A percentile compares a stretch with the other conserved stretches of the same genome.
These are phyloP conservation scores for Grammomys dolichurus DNA, from an alignment of 2,113 vertebrate species.

Conservation along the genomic window DNA sequence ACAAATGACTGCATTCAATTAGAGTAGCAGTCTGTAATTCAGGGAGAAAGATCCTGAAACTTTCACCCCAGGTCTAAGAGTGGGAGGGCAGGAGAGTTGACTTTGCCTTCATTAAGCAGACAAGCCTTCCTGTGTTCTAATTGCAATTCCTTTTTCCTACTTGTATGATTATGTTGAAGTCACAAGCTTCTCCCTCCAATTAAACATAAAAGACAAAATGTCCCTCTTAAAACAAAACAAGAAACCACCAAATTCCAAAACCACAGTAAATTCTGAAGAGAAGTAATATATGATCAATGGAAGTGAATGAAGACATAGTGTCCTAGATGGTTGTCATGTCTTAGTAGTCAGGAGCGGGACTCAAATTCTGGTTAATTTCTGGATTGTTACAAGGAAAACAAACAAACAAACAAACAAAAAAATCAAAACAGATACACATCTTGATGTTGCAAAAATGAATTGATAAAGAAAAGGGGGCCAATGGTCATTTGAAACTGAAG, in stretches of 20 bases:
- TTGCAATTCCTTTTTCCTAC: slow-evolving; percentile 32
- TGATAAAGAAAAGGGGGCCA: neutral
- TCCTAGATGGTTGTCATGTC: neutral
- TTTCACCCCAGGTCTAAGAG: neutral
- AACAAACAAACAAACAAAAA: neutral
- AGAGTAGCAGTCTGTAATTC: neutral
- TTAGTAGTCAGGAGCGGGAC: neutral
- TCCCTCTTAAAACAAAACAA: neutral
- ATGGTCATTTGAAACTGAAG: neutral
- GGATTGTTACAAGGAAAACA: neutral
- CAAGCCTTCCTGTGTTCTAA: neutral
- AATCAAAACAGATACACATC: neutral
- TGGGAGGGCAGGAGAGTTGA: neutral
- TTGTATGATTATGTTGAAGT: neutral
- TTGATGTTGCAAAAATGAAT: neutral
- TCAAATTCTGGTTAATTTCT: neutral
- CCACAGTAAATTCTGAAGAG: neutral
- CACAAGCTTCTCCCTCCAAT: neutral
- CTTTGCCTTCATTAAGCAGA: slow-evolving; percentile 45
- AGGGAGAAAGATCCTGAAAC: slow-evolving; percentile 14
- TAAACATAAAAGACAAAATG: neutral
- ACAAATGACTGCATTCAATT: slow-evolving; percentile 32
- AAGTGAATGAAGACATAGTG: slow-evolving; percentile 30
- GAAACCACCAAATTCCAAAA: neutral
- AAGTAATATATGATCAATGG: neutral